These are phyloP conservation scores for Odontesthes bonariensis DNA, from an alignment of 2,113 vertebrate genomes.

Conservation along the genomic window DNA sequence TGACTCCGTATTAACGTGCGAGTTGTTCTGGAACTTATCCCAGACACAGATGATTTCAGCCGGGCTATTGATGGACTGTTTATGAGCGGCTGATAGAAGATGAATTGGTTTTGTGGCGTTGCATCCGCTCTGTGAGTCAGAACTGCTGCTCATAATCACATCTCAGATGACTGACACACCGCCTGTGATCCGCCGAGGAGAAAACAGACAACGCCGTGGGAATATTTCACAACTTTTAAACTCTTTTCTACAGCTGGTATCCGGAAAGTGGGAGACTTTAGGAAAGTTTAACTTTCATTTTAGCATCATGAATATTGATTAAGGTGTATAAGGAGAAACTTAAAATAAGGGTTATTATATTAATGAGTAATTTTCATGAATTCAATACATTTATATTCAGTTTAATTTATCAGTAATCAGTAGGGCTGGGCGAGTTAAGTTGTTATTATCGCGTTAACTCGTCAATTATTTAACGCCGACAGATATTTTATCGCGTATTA, in stretches of 20 bases:
- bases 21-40: conserved; percentile 35
- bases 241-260: not conserved
- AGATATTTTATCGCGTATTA: too few species aligned
- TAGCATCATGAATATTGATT: too few species aligned
- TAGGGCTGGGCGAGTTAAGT: too few species aligned
- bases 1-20: conserved; percentile 46
- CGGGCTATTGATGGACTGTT: conserved; percentile 69
- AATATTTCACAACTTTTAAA: not conserved
- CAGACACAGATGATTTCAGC: conserved; percentile 33
- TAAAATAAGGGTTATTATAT: too few species aligned
- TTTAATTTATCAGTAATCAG: too few species aligned
- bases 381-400: too few species aligned
- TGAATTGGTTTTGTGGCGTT: conserved; percentile 70
- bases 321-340: too few species aligned
- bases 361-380: too few species aligned
- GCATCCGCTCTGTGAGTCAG: conserved; percentile 48
- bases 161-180: conserved; percentile 59
- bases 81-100: conserved; percentile 71
- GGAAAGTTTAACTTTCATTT: too few species aligned
- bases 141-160: conserved; percentile 63
- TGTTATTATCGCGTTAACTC: too few species aligned
- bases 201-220: not conserved
- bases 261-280: too few species aligned
- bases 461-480: too few species aligned
- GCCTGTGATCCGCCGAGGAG: conserved; percentile 6